phyloP scores from a whole-genome alignment of 1,140 invertebrate species.

The Cephus cinctus region DNA sequence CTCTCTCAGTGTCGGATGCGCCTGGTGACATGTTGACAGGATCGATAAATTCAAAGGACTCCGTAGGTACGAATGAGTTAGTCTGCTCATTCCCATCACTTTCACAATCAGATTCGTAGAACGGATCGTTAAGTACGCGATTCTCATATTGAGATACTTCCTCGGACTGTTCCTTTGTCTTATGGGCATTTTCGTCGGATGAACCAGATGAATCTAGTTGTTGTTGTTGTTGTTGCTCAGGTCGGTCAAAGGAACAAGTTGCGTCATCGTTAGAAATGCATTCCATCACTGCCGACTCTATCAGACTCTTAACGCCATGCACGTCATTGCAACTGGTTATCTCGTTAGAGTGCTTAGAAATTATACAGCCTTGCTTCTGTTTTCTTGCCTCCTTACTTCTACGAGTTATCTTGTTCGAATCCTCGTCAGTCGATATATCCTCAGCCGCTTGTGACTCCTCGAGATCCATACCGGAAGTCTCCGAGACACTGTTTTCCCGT shows the following conservation, averaged over 20 bases:
- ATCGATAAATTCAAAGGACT: slow-evolving; percentile 42
- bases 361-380: not conserved
- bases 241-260: slow-evolving; percentile 31
- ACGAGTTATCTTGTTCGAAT: slow-evolving; percentile 36
- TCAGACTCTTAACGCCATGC: slow-evolving; percentile 9
- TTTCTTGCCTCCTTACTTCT: slow-evolving; percentile 12
- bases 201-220: slow-evolving; percentile 30
- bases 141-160: slow-evolving; percentile 45
- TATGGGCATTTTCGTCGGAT: slow-evolving; percentile 30
- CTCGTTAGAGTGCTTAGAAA: slow-evolving; percentile 3
- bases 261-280: slow-evolving; percentile 22
- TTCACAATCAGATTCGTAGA: slow-evolving; percentile 43
- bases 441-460: slow-evolving; percentile 61
- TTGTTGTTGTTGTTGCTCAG: not conserved
- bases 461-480: slow-evolving; percentile 48
- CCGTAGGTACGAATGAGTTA: slow-evolving; percentile 31
- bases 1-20: slow-evolving; percentile 15
- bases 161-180: slow-evolving; percentile 25
- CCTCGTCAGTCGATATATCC: slow-evolving; percentile 70
- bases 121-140: slow-evolving; percentile 45
- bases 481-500: slow-evolving; percentile 51
- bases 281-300: slow-evolving; percentile 14
- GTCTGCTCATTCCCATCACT: slow-evolving; percentile 37
- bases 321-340: slow-evolving; percentile 2
- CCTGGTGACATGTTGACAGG: slow-evolving; percentile 16